Evolutionary conservation across 1,140 invertebrate genomes (phyloP).

Genomic region (Paramacrobiotus metropolitanus): DNA sequence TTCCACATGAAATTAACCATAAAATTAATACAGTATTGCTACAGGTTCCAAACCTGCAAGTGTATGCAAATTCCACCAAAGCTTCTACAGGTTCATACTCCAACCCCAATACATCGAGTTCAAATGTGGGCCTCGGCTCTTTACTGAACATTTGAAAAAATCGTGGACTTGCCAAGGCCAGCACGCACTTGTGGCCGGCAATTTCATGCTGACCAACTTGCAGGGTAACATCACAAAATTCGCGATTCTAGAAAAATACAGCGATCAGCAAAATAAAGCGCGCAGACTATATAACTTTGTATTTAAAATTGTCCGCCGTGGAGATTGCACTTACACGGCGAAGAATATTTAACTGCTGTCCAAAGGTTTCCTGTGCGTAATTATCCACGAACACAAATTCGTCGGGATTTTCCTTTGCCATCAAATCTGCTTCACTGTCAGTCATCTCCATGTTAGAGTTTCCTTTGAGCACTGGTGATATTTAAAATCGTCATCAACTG

Average conservation of each 20-base stretch:
- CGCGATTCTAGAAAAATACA: constrained; percentile 35
- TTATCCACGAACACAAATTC: constrained; percentile 27
- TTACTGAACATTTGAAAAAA: constrained; percentile 47
- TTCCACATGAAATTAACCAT: no score
- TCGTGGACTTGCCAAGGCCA: constrained; percentile 47
- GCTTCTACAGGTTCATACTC: constrained; percentile 40
- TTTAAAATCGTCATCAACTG: no score
- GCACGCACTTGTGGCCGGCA: constrained; percentile 44
- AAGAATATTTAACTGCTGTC: constrained; percentile 42
- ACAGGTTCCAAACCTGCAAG: constrained; percentile 26
- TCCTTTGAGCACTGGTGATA: no score
- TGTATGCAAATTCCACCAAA: constrained; percentile 56
- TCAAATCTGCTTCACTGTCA: neutral
- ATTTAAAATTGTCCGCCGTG: no score
- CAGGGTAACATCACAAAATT: constrained; percentile 53
- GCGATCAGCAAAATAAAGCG: no score
- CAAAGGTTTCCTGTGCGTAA: constrained; percentile 28
- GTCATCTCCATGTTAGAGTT: neutral
- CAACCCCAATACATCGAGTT: constrained; percentile 37
- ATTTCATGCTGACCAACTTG: constrained; percentile 46
- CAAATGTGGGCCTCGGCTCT: constrained; percentile 31
- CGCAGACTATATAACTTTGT: no score
- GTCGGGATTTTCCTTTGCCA: neutral
- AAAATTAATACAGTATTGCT: neutral
- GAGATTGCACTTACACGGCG: constrained; percentile 17